A percentile compares a stretch with the other conserved stretches of the same genome.
phyloP scores from a whole-genome alignment of 2,888 invertebrate species.

The Mallateleia sp. region DNA sequence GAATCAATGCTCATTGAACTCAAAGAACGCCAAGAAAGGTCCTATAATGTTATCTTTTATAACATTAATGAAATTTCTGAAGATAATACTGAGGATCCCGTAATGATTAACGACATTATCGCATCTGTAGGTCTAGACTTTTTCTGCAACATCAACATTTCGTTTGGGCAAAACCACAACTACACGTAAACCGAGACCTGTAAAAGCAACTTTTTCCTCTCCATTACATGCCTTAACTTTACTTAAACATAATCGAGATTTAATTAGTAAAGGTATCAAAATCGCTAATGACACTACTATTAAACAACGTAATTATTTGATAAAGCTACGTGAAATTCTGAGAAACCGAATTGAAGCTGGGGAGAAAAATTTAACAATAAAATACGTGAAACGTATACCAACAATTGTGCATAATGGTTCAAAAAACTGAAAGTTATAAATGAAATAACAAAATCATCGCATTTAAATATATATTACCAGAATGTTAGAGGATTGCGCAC shows the following conservation, averaged over 20 bases:
- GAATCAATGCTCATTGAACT: not conserved
- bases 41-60: not conserved
- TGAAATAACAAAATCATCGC: not conserved
- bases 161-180: not conserved
- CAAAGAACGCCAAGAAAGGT: not conserved
- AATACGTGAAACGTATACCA: not conserved
- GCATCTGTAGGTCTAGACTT: not conserved
- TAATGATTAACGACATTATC: not conserved
- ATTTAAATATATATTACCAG: not conserved
- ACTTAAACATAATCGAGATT: not conserved
- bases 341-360: not conserved
- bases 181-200: not conserved
- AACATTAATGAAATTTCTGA: not conserved
- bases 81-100: not conserved
- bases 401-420: not conserved
- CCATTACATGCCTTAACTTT: not conserved
- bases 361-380: not conserved
- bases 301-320: not conserved
- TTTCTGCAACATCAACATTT: not conserved
- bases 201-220: not conserved
- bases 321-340: not conserved
- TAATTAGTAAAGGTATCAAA: not conserved
- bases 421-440: not conserved
- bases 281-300: not conserved
- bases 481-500: conserved; percentile 2